Base-by-base conservation (phyloP, 2,113 vertebrate species). In the Brachyhypopomus gauderio region DNA sequence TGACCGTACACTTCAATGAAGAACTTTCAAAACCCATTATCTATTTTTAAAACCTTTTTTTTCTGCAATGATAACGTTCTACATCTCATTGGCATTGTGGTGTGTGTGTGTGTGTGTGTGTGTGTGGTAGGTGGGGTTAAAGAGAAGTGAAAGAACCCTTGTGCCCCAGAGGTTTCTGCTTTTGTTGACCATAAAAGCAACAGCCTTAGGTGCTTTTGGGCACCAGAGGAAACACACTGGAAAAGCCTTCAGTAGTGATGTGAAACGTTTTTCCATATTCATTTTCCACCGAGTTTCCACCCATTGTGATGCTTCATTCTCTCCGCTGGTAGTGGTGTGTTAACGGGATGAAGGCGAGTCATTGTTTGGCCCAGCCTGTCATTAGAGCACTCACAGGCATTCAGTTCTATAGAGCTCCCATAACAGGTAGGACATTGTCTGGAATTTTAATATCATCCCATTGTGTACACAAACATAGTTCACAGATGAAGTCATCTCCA, bases 111-210 rank as follows among this genome's bases (percentile, higher is more conserved):
- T n/a, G 1, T 62, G 64, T 34, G 14, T 19, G 19, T 64, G 62
- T 64, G 62, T 41, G 66, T 70, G n/a, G 1, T 20, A 22, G 34
- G 30, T 1, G 17, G n/a, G 20, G n/a, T 22, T 59, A 69, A 75
- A 52, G 52, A 81, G 79, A 81, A 81, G 72, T 81, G 80, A 81
- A 76, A 81, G 80, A 63, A 34, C 72, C 62, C 62, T 23, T 75
- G 80, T 59, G 62, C 72, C 73, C 7, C 20, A 76, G 72, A 70
- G 63, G 72, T 81, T 81, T 63, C 72, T 76, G 72, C 72, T 81
- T 76, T 69, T 81, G 72, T 75, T 81, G 72, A 69, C 45, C 14
- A 63, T 75, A 25, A 75, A 75, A 27, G 16, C n/a, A 2, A 55
- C 9, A 67, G 27, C 52, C 64, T 76, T 12, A 6, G 72, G 72